These are phyloP conservation scores for Neodiprion fabricii DNA, from an alignment of 1,140 invertebrate species.

Conservation along the genomic window DNA sequence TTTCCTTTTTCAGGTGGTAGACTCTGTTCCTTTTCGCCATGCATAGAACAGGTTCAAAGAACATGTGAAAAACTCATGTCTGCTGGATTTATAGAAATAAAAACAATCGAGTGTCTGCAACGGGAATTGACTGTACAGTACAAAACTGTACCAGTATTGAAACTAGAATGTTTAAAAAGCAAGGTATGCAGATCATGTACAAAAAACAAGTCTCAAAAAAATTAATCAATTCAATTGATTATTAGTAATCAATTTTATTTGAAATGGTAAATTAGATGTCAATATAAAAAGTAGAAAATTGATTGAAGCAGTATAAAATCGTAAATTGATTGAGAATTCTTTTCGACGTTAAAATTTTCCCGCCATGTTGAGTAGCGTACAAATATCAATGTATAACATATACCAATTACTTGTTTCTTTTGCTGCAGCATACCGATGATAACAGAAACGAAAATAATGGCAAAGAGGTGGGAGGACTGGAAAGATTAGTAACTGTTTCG, in stretches of 20 bases:
- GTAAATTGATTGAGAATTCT: conserved; percentile 13
- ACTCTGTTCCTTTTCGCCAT: conserved; percentile 96
- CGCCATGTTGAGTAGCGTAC: no score
- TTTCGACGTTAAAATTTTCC: no score
- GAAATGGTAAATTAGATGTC: neutral
- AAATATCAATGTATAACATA: conserved; percentile 19
- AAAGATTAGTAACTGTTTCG: conserved; percentile 71
- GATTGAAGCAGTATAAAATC: neutral
- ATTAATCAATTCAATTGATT: neutral
- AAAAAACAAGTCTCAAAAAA: no score
- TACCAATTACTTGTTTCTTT: conserved; percentile 34
- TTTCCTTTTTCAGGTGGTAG: conserved; percentile 75
- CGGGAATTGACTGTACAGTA: conserved; percentile 80
- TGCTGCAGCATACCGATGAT: conserved; percentile 18
- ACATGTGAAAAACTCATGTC: conserved; percentile 75
- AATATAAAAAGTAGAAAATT: conserved; percentile 8
- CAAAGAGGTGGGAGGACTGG: conserved; percentile 56
- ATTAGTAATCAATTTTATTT: conserved; percentile 16
- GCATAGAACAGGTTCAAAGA: conserved; percentile 96
- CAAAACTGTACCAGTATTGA: conserved; percentile 71
- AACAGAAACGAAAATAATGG: conserved; percentile 51
- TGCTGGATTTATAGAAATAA: conserved; percentile 82
- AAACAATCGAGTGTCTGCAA: conserved; percentile 88
- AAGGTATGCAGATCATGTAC: conserved; percentile 56
- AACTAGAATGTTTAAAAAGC: conserved; percentile 71